These are phyloP conservation scores for Nipponia nippon DNA, from an alignment of 2,113 vertebrate species.

Conservation along the genomic window DNA sequence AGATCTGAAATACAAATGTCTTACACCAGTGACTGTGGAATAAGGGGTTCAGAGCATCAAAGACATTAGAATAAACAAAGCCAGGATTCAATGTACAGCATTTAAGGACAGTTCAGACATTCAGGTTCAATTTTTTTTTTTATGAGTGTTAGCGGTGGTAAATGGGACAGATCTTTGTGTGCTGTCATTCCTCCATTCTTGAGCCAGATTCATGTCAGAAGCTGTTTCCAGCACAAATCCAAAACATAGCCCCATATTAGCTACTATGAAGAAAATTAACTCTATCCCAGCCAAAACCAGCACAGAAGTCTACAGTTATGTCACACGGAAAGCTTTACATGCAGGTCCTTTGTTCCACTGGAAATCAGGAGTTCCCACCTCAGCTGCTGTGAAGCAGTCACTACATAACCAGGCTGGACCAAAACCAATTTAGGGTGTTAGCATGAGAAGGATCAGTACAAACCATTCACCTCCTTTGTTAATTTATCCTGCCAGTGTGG, in stretches of 20 bases:
- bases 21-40: not conserved
- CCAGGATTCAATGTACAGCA: rapidly evolving
- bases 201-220: not conserved
- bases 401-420: not conserved
- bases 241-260: not conserved
- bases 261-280: not conserved
- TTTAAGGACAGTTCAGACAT: not conserved
- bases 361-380: not conserved
- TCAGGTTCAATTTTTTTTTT: not conserved
- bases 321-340: not conserved
- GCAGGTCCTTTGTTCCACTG: not conserved
- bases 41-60: not conserved
- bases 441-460: not conserved
- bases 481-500: not conserved
- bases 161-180: not conserved
- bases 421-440: not conserved
- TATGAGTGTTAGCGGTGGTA: no score
- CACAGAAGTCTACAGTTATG: rapidly evolving
- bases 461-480: not conserved
- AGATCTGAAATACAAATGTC: not conserved
- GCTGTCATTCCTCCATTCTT: not conserved
- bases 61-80: not conserved
- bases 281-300: not conserved
- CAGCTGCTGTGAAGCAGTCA: not conserved
- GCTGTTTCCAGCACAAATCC: not conserved